A percentile compares a stretch with the other conserved stretches of the same genome.
Evolutionary conservation across 2,797 vertebrate genomes (phyloP).

Genomic region (Danio choprae): DNA sequence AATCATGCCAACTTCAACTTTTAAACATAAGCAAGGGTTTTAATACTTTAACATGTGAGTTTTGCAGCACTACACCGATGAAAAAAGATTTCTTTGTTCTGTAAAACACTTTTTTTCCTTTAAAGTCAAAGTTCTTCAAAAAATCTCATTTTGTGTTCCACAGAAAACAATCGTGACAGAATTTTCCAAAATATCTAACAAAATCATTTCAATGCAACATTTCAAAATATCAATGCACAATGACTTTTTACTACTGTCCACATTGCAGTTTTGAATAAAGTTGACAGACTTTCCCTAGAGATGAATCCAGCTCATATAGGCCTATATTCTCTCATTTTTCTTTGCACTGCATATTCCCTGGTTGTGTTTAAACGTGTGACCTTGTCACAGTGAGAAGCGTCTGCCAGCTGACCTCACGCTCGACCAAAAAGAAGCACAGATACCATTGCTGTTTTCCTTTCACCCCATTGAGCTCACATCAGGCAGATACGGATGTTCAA

Average conservation of each 20-base stretch:
- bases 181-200: not conserved
- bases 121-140: conserved; percentile 5
- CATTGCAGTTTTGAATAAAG: conserved; percentile 53
- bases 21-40: no score
- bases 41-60: not conserved
- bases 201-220: no score
- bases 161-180: not conserved
- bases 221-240: conserved; percentile 32
- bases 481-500: conserved; percentile 39
- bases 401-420: conserved; percentile 63
- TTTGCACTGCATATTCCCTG: conserved; percentile 55
- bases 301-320: not conserved
- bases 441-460: conserved; percentile 66
- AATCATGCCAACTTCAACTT: no score
- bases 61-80: not conserved
- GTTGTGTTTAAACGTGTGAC: conserved; percentile 63
- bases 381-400: conserved; percentile 65
- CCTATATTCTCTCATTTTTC: conserved; percentile 23
- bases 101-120: not conserved
- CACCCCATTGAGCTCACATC: conserved; percentile 61
- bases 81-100: not conserved
- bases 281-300: conserved; percentile 67
- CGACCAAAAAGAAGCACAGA: not conserved
- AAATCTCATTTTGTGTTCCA: not conserved
- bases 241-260: conserved; percentile 48